These are phyloP conservation scores for Seriola dumerili DNA, from an alignment of 2,113 vertebrate species.

Conservation along the genomic window DNA sequence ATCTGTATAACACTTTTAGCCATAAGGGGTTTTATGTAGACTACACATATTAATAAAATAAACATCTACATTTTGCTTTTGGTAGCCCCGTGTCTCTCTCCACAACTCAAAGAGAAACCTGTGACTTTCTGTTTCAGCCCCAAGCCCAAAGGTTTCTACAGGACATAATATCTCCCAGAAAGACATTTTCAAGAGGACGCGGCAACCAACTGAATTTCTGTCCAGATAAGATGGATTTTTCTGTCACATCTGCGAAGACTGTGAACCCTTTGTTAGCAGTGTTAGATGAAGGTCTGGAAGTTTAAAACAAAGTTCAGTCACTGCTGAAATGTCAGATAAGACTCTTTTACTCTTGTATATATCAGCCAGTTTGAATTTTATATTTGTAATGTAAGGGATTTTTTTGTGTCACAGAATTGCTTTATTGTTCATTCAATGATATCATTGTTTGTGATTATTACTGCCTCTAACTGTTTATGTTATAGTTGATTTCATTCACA, in stretches of 20 bases:
- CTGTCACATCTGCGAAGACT: background rate
- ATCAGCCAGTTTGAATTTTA: conserved; percentile 17
- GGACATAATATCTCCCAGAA: conserved; percentile 50
- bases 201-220: conserved; percentile 17
- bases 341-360: conserved; percentile 34
- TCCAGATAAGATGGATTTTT: conserved; percentile 35
- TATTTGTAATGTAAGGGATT: conserved; percentile 9
- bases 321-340: background rate
- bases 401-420: background rate
- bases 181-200: conserved; percentile 40
- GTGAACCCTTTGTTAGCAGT: background rate
- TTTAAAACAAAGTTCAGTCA: background rate
- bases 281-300: background rate
- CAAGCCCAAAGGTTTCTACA: conserved; percentile 82
- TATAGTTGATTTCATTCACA: background rate
- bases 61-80: conserved; percentile 3
- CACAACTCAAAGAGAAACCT: conserved; percentile 31
- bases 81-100: background rate
- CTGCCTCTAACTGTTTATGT: background rate
- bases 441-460: conserved; percentile 8
- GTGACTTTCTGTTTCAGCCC: conserved; percentile 75
- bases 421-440: too few species aligned
- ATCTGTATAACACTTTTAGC: conserved; percentile 6
- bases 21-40: conserved; percentile 7
- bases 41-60: background rate